A percentile compares a stretch with the other conserved stretches of the same genome.
phyloP scores from a whole-genome alignment of 2,888 invertebrate genomes.

The Alentia gelatinosa region DNA sequence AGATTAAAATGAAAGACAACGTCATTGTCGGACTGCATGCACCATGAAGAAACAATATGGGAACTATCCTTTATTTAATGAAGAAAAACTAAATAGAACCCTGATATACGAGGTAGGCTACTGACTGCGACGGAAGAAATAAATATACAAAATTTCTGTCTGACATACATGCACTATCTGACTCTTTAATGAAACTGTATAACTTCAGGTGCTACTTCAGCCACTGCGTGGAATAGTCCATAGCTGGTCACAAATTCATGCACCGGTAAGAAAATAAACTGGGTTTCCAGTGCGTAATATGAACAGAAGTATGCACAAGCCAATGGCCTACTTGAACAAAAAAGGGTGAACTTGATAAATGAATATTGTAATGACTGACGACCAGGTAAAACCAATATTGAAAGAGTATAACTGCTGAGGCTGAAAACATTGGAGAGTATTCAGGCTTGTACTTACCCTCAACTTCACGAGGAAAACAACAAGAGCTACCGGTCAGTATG shows the following conservation, averaged over 20 bases:
- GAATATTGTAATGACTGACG: neutral
- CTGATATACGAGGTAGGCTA: neutral
- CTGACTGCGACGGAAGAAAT: neutral
- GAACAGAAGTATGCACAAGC: neutral
- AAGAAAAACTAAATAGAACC: neutral
- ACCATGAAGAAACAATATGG: neutral
- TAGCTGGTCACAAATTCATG: neutral
- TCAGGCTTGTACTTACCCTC: conserved; percentile 25
- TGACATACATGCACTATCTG: neutral
- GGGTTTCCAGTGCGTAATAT: neutral
- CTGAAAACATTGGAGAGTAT: neutral
- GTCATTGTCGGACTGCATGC: neutral
- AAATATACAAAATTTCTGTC: neutral
- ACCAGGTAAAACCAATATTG: neutral
- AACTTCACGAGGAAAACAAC: neutral
- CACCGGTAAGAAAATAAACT: too few species aligned
- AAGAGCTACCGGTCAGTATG: neutral
- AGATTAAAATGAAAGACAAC: neutral
- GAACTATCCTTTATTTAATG: neutral
- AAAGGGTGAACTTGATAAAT: too few species aligned
- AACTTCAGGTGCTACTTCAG: neutral
- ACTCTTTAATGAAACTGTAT: neutral
- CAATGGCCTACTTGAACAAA: neutral
- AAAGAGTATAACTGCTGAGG: neutral
- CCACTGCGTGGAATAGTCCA: neutral